phyloP scores from a whole-genome alignment of 2,888 invertebrate species.

The Cordylochernes scorpioides region DNA sequence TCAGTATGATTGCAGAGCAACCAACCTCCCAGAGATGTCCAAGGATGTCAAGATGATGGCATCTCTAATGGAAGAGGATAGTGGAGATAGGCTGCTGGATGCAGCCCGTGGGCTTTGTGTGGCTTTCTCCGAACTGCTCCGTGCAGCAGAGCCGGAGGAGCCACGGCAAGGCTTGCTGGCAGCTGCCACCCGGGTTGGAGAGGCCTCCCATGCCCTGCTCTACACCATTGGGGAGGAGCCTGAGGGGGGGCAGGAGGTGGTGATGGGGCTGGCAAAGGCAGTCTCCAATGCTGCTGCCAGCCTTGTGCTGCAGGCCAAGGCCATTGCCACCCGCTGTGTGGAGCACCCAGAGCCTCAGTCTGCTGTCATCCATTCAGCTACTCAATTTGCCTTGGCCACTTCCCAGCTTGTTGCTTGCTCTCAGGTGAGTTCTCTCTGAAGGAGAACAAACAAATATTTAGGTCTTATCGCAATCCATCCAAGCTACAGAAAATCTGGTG shows the following conservation, averaged over 20 bases:
- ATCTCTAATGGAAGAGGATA: slow-evolving; percentile 60
- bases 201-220: slow-evolving; percentile 76
- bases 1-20: slow-evolving; percentile 30
- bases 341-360: slow-evolving; percentile 47
- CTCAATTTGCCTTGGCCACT: slow-evolving; percentile 84
- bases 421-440: slow-evolving; percentile 46
- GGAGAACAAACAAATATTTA: too few species aligned
- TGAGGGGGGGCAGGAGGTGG: slow-evolving; percentile 44
- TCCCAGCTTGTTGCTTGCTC: slow-evolving; percentile 92
- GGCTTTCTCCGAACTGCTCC: slow-evolving; percentile 68
- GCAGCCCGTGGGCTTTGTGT: slow-evolving; percentile 72
- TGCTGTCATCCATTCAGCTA: slow-evolving; percentile 73
- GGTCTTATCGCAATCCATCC: too few species aligned
- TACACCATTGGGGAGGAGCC: slow-evolving; percentile 66
- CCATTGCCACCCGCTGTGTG: slow-evolving; percentile 61
- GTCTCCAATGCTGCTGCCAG: slow-evolving; percentile 95
- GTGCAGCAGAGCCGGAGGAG: slow-evolving; percentile 80
- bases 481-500: too few species aligned
- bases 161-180: slow-evolving; percentile 73
- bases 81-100: slow-evolving; percentile 58
- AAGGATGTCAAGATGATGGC: slow-evolving; percentile 74
- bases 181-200: slow-evolving; percentile 85
- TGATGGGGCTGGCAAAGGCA: slow-evolving; percentile 74
- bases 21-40: slow-evolving; percentile 83
- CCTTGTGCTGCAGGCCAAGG: slow-evolving; percentile 79